phyloP scores from a whole-genome alignment of 1,140 invertebrate genomes.

The Elymnias hypermnestra region DNA sequence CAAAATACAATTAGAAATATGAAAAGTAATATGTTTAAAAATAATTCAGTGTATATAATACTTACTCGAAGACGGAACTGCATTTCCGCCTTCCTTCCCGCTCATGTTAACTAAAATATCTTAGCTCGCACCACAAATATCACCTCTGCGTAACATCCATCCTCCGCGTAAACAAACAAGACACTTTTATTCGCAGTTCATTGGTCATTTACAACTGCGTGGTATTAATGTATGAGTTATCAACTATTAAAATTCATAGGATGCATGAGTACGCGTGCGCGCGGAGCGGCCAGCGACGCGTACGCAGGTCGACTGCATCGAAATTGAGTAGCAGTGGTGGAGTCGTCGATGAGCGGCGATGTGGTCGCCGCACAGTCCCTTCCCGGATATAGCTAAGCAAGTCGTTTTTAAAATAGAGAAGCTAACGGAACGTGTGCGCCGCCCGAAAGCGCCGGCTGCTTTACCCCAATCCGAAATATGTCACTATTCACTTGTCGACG shows the following conservation, averaged over 20 bases:
- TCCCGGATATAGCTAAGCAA: conserved; percentile 67
- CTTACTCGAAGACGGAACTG: conserved; percentile 72
- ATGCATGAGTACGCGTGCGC: conserved; percentile 63
- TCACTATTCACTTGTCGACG: conserved; percentile 28
- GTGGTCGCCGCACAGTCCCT: conserved; percentile 56
- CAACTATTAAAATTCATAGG: conserved; percentile 44
- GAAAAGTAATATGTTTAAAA: conserved; percentile 13
- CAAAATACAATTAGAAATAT: not conserved
- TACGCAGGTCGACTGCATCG: conserved; percentile 70
- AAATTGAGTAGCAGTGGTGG: conserved; percentile 54
- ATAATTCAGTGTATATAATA: conserved; percentile 26
- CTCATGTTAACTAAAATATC: conserved; percentile 64
- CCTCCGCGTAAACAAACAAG: conserved; percentile 47
- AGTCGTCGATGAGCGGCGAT: conserved; percentile 43
- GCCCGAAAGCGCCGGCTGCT: conserved; percentile 66
- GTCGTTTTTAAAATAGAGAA: conserved; percentile 74
- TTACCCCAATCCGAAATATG: conserved; percentile 67
- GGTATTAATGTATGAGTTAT: conserved; percentile 38
- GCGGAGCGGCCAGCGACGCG: conserved; percentile 59
- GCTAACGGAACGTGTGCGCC: conserved; percentile 66
- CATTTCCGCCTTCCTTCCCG: conserved; percentile 72
- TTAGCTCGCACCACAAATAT: conserved; percentile 63
- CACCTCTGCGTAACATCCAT: conserved; percentile 65
- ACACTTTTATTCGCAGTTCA: conserved; percentile 52
- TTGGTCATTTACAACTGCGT: conserved; percentile 27